phyloP scores from a whole-genome alignment of 2,797 vertebrate genomes.

The Orestias chungarensis region DNA sequence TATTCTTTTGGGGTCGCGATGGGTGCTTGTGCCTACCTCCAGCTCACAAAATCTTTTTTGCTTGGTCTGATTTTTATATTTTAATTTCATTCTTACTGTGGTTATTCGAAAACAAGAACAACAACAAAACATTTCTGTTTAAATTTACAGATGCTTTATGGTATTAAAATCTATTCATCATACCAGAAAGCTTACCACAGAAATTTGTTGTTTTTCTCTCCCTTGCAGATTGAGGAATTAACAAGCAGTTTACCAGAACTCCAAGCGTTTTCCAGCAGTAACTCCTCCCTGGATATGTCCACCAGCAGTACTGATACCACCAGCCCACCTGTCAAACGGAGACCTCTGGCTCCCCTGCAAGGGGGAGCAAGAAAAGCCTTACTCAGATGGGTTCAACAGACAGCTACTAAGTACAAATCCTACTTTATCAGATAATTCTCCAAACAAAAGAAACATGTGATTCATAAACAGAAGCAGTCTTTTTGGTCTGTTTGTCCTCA shows the following conservation, averaged over 20 bases:
- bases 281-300: conserved; percentile 91
- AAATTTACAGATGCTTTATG: background rate
- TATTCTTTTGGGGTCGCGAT: no score
- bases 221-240: conserved; percentile 92
- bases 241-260: conserved; percentile 92
- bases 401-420: conserved; percentile 86
- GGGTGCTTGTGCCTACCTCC: no score
- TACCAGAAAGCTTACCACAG: background rate
- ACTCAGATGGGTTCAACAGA: conserved; percentile 93
- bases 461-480: background rate
- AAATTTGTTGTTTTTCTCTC: conserved; percentile 9
- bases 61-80: no score
- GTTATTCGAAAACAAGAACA: background rate
- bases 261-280: conserved; percentile 86
- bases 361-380: conserved; percentile 92
- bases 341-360: conserved; percentile 86
- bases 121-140: background rate
- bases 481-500: conserved; percentile 5
- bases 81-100: background rate
- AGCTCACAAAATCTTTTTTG: no score
- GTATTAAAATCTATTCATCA: background rate
- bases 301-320: conserved; percentile 87
- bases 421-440: background rate
- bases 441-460: background rate
- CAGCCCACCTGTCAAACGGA: conserved; percentile 93